Evolutionary conservation across 1,140 invertebrate genomes (phyloP).

Genomic region (Gerris buenoi): DNA sequence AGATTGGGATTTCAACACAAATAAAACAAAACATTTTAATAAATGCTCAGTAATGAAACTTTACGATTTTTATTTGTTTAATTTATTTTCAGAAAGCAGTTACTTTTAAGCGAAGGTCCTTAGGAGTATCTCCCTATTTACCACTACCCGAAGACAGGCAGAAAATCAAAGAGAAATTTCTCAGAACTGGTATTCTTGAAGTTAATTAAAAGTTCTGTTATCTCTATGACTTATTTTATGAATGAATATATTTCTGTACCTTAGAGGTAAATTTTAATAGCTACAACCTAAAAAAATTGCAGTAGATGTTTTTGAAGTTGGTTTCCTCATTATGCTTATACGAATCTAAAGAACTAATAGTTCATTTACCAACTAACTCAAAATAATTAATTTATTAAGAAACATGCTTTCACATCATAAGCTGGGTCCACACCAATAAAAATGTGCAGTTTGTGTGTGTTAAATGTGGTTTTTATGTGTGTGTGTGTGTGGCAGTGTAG

Average conservation of each 20-base stretch:
- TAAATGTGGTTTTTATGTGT: too few species aligned
- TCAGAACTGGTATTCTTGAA: conserved; percentile 7
- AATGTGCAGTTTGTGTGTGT: too few species aligned
- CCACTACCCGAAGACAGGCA: conserved; percentile 5
- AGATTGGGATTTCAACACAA: not conserved
- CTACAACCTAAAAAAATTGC: not conserved
- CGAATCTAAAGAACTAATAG: not conserved
- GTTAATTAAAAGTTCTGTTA: not conserved
- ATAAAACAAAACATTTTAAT: not conserved
- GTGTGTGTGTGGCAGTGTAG: too few species aligned
- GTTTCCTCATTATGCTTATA: not conserved
- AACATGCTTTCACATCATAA: too few species aligned
- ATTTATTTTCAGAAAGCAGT: conserved; percentile 6
- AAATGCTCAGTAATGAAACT: not conserved
- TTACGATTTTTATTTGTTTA: not conserved
- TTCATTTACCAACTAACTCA: not conserved
- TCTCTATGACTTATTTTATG: not conserved
- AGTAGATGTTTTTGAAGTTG: not conserved
- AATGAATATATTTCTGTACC: not conserved
- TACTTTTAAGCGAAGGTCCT: not conserved
- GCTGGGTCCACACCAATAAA: too few species aligned
- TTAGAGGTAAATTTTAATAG: not conserved
- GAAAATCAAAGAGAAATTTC: conserved; percentile 7
- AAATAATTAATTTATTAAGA: not conserved
- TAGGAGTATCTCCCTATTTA: conserved; percentile 4